phyloP scores from a whole-genome alignment of 2,113 vertebrate species.

The Scartelaos histophorus region DNA sequence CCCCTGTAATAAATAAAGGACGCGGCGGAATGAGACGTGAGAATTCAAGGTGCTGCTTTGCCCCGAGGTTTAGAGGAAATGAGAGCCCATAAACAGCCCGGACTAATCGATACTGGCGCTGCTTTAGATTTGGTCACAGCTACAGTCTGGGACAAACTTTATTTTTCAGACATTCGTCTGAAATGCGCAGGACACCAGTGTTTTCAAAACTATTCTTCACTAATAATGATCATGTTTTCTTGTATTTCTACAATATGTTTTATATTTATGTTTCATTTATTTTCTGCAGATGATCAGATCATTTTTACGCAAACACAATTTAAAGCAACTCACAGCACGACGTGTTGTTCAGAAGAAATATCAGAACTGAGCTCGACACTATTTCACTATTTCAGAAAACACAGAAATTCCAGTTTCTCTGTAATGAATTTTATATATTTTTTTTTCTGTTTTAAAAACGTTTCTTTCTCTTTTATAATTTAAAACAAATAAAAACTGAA shows the following conservation, averaged over 20 bases:
- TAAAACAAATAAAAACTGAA: too few species aligned
- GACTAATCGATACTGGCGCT: not conserved
- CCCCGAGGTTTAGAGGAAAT: constrained; percentile 6
- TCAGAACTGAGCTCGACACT: too few species aligned
- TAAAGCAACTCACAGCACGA: too few species aligned
- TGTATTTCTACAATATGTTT: too few species aligned
- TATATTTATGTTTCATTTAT: not conserved
- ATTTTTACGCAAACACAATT: not conserved
- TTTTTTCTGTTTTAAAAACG: too few species aligned
- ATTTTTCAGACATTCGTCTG: not conserved
- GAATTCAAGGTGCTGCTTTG: constrained; percentile 45
- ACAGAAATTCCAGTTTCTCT: too few species aligned
- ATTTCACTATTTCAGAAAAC: too few species aligned
- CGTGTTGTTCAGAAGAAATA: too few species aligned
- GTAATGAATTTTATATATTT: too few species aligned
- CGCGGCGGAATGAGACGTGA: constrained; percentile 13
- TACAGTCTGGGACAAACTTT: not conserved
- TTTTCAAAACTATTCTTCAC: too few species aligned
- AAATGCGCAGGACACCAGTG: not conserved
- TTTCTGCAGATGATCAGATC: not conserved
- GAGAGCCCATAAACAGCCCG: not conserved
- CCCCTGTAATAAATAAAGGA: constrained; percentile 59
- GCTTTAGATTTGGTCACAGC: not conserved
- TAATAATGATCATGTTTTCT: not conserved
- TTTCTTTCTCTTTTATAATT: too few species aligned